These are phyloP conservation scores for Stigmatopora nigra DNA, from an alignment of 2,113 vertebrate species.

Conservation along the genomic window DNA sequence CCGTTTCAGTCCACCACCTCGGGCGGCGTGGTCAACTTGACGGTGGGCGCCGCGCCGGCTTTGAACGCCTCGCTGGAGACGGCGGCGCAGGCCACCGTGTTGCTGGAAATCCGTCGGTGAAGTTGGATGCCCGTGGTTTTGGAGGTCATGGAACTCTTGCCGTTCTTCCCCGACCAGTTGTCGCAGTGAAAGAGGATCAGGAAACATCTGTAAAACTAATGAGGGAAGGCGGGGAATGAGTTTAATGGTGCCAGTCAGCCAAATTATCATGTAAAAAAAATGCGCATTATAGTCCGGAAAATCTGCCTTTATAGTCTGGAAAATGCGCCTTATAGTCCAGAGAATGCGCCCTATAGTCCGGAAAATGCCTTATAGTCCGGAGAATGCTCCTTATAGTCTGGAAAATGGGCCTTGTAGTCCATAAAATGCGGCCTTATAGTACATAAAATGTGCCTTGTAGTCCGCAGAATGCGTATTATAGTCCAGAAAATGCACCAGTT, in stretches of 20 bases:
- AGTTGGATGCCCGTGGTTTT: constrained; percentile 70
- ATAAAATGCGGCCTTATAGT: too few relatives aligned
- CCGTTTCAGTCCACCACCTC: constrained; percentile 20
- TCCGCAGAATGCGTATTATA: too few relatives aligned
- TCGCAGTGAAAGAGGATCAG: constrained; percentile 70
- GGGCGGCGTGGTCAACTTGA: constrained; percentile 21
- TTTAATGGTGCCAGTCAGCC: not conserved
- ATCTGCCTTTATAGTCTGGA: too few relatives aligned
- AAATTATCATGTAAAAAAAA: too few relatives aligned
- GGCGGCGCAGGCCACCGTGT: constrained; percentile 52
- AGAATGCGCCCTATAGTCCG: too few relatives aligned
- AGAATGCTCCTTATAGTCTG: too few relatives aligned
- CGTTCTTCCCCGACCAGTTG: constrained; percentile 33
- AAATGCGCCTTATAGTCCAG: too few relatives aligned
- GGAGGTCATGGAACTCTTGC: constrained; percentile 55
- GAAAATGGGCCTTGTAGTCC: too few relatives aligned
- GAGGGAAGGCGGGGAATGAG: not conserved
- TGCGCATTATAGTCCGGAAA: too few relatives aligned
- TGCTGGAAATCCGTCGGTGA: constrained; percentile 56
- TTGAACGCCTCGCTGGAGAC: constrained; percentile 37
- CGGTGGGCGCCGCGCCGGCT: constrained; percentile 16
- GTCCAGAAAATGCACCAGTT: too few relatives aligned
- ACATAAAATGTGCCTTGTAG: too few relatives aligned
- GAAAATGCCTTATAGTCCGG: too few relatives aligned
- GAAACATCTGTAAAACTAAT: constrained; percentile 80